phyloP scores from a whole-genome alignment of 2,888 invertebrate species.

The Drosophila algonquin region DNA sequence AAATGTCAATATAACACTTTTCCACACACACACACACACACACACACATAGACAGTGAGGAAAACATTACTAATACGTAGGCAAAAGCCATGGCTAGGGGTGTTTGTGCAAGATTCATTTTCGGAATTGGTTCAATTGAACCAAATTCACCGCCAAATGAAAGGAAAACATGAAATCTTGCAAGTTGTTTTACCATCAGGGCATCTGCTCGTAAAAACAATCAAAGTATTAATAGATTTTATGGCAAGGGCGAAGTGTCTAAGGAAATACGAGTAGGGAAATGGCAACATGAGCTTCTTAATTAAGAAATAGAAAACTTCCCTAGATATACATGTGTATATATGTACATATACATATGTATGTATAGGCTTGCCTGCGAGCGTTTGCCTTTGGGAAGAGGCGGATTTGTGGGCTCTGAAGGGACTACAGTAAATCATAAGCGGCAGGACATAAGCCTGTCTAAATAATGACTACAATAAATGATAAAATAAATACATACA shows the following conservation, averaged over 20 bases:
- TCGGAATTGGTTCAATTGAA: conserved; percentile 37
- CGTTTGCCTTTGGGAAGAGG: not conserved
- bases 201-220: not conserved
- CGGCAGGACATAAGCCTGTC: not conserved
- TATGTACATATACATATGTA: not conserved
- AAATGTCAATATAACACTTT: conserved; percentile 79
- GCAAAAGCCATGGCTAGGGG: conserved; percentile 4
- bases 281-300: not conserved
- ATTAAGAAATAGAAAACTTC: not conserved
- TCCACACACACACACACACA: conserved; percentile 25
- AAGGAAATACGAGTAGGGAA: not conserved
- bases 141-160: conserved; percentile 32
- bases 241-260: not conserved
- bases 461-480: not conserved
- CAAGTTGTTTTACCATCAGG: not conserved
- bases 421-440: not conserved
- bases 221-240: not conserved
- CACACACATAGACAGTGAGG: conserved; percentile 4
- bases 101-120: conserved; percentile 16
- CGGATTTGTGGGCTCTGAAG: not conserved
- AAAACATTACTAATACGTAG: conserved; percentile 1
- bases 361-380: not conserved
- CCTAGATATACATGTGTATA: not conserved
- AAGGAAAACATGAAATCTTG: not conserved
- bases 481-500: not conserved